phyloP scores from a whole-genome alignment of 2,888 invertebrate species.

The Folsomia candida region DNA sequence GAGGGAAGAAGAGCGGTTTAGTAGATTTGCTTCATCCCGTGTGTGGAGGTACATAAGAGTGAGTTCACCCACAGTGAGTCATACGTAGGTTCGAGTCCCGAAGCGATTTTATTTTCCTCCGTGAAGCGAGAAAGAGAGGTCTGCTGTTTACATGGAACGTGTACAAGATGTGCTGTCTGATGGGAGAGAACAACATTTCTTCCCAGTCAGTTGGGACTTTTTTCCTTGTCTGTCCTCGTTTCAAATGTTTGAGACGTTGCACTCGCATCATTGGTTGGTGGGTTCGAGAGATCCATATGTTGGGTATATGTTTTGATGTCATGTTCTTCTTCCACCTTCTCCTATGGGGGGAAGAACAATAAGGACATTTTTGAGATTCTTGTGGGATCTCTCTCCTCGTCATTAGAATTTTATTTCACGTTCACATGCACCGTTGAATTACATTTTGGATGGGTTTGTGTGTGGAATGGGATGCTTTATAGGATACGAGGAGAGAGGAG shows the following conservation, averaged over 20 bases:
- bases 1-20: no score
- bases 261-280: not conserved
- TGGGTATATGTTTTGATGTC: not conserved
- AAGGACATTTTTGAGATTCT: conserved; percentile 13
- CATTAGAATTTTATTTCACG: conserved; percentile 8
- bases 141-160: not conserved
- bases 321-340: not conserved
- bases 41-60: no score
- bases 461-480: not conserved
- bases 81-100: no score
- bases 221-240: not conserved
- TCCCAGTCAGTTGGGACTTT: not conserved
- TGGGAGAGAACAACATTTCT: not conserved
- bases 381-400: not conserved
- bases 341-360: conserved; percentile 7
- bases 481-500: not conserved
- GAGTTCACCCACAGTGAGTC: no score
- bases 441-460: conserved; percentile 2
- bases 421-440: conserved; percentile 7
- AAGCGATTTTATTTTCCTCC: not conserved
- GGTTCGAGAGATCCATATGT: conserved; percentile 5
- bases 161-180: not conserved
- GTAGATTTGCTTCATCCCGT: no score
- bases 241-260: not conserved
- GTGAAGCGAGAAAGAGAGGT: not conserved